Base-by-base conservation (phyloP, 2,888 invertebrate genomes). In the Alcis repandata region DNA sequence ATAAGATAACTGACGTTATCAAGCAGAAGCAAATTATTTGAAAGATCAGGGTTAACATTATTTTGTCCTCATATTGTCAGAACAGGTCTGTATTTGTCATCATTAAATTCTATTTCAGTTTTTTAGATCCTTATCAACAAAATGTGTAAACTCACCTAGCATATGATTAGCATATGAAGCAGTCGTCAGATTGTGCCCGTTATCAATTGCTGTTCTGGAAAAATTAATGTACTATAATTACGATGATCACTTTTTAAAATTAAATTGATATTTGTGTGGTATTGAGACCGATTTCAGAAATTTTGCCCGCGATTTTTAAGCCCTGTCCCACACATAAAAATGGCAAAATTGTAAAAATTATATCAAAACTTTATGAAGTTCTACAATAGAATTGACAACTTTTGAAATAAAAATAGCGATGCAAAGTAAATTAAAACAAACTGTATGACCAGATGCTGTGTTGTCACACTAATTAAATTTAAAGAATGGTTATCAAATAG, bases 51-150 rank as follows among this genome's bases (percentile, higher is more conserved):
- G 56, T 51, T 46, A 66, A 69, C 15, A 64, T 67, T 60, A 63
- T 58, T 45, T 69, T 74, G 60, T 86, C 87, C 86, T 84, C 87
- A 87, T 80, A 62, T 70, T 57, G 63, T 89, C 88, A 83, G 89
- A 83, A 89, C 89, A 89, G 89, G 89, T 89, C 89, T 89, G 89
- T 84, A 38, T 76, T 77, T 68, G 54, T 85, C 84, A 84, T 83
- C 82, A 83, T 76, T 61, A 46, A 13, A 20, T 41, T 38, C 10
- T n/a, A 17, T 40, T 40, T 7, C 6, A 13, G 1, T 11, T 36
- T 11, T 36, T 8, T 40, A 40, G 6, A n/a, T 43, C 41, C 41
- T 45, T 20, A 46, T 22, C 22, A 22, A 22, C 7, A 46, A 19
- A 19, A 6, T 19, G 1, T 45, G 43, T 45, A 1, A 46, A 22